Percentiles rank a stretch among this genome's conserved stretches.
phyloP scores from a whole-genome alignment of 2,888 invertebrate species.

The Phyto melanocephala region DNA sequence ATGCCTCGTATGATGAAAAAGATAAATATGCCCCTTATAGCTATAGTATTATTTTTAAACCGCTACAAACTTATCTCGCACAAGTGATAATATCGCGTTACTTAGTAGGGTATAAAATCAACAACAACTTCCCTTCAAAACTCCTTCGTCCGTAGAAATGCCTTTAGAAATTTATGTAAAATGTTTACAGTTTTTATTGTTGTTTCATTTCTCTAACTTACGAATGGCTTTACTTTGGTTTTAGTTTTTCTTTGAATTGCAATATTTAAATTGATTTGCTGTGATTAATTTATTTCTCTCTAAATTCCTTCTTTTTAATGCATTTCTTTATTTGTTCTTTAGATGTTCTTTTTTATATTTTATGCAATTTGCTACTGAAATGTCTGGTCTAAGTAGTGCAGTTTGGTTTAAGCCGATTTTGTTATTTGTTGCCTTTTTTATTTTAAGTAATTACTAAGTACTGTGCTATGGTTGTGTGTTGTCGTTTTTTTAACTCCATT shows the following conservation, averaged over 20 bases:
- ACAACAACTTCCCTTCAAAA: slow-evolving; percentile 17
- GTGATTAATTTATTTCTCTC: slow-evolving; percentile 62
- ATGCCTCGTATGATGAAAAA: too few species aligned
- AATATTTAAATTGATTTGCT: slow-evolving; percentile 64
- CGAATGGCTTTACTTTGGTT: slow-evolving; percentile 9
- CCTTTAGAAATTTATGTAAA: slow-evolving; percentile 16
- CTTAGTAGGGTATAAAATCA: background rate
- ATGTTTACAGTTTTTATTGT: slow-evolving; percentile 8
- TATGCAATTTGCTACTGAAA: slow-evolving; percentile 33
- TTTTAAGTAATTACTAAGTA: slow-evolving; percentile 43
- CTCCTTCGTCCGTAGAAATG: slow-evolving; percentile 3
- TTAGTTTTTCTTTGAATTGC: slow-evolving; percentile 30
- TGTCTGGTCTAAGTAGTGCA: slow-evolving; percentile 48
- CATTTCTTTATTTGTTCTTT: slow-evolving; percentile 25
- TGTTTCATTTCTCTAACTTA: slow-evolving; percentile 26
- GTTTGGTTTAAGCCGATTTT: slow-evolving; percentile 47
- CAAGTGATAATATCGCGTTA: too few species aligned
- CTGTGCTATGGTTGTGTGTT: slow-evolving; percentile 9
- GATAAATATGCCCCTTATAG: too few species aligned
- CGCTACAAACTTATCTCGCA: too few species aligned
- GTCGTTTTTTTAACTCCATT: slow-evolving; percentile 4
- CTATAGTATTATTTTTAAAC: too few species aligned
- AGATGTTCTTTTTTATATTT: background rate
- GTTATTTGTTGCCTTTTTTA: background rate
- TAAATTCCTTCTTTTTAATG: slow-evolving; percentile 26